Evolutionary conservation across 2,888 invertebrate genomes (phyloP).

Genomic region (Cyaniris semiargus): DNA sequence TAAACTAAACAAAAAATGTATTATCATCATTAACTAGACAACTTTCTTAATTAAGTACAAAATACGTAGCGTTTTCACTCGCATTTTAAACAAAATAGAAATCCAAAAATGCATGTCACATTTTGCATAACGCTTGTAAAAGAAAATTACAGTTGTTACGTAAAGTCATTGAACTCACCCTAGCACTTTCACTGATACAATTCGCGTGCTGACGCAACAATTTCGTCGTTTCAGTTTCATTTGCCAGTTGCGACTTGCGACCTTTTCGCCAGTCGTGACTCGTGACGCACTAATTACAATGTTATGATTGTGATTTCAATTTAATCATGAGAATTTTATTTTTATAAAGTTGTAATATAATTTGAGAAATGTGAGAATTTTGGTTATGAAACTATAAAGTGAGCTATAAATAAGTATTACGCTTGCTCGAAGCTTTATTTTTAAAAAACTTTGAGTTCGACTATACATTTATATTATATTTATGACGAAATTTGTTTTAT

Average conservation of each 20-base stretch:
- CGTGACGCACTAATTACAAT: too few relatives aligned
- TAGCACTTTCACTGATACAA: conserved; percentile 68
- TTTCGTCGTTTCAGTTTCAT: conserved; percentile 56
- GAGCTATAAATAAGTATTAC: background rate
- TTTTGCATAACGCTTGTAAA: conserved; percentile 39
- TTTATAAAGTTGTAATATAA: background rate
- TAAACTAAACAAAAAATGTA: background rate
- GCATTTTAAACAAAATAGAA: conserved; percentile 10
- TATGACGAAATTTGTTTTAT: too few relatives aligned
- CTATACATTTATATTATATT: too few relatives aligned
- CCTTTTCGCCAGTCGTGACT: conserved; percentile 31
- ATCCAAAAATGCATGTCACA: conserved; percentile 32
- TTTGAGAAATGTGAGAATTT: background rate
- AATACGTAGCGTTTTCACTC: background rate
- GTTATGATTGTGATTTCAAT: background rate
- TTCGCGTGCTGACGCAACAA: conserved; percentile 62
- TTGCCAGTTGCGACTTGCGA: conserved; percentile 37
- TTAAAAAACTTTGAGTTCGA: background rate
- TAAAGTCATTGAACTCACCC: conserved; percentile 40
- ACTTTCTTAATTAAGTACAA: background rate
- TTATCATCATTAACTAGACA: background rate
- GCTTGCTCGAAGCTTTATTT: background rate
- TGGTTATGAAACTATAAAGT: too few relatives aligned
- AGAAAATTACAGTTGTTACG: conserved; percentile 39
- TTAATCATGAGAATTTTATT: background rate